Base-by-base conservation (phyloP, 2,113 vertebrate species). In the Pygoscelis adeliae region DNA sequence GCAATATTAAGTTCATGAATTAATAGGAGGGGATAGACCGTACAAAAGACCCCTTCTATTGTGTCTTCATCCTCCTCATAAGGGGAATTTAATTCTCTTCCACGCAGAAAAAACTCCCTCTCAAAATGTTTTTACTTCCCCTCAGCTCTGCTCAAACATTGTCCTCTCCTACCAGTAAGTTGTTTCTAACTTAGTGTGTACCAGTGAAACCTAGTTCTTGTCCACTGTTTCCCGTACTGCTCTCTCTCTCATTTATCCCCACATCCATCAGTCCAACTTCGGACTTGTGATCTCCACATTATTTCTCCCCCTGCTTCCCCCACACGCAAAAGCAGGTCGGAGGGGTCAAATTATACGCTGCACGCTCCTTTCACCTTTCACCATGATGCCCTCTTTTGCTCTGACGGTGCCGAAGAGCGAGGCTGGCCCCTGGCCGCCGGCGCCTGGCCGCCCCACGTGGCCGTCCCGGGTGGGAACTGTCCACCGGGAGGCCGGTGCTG, bases 311-410 rank as follows among this genome's bases (percentile, higher is more conserved):
- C 15, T 40, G 21, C 30, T 42, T 73, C 27, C 11, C 32, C n/a
- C n/a, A 25, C 32, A 7, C 0, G 1, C 23, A 11, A n/a, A 56
- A 62, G 22, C 21, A 81, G 46, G 13, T 16, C 21, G 4, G 21
- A 15, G 19, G 0, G 11, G 5, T 7, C 18, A 12, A 7, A 22
- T 22, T 2, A 1, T 0, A 4, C 23, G 11, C 46, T 19, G 10
- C 27, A 2, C 0, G 0, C 12, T 23, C 26, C 61, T 83, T 16
- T 25, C 38, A 2, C 29, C 6, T 74, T 42, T 18, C 42, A 20
- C 62, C 10, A 0, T 3, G n/a, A 5, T 10, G 25, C 5, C 61
- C 8, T 40, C 42, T 40, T 46, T 34, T 2, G 21, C n/a, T 34
- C 38, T 42, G 10, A 2, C 27, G 2, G 17, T 7, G 6, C 7